Base-by-base conservation (phyloP, 1,140 invertebrate species). In the Tetraneura akinire region DNA sequence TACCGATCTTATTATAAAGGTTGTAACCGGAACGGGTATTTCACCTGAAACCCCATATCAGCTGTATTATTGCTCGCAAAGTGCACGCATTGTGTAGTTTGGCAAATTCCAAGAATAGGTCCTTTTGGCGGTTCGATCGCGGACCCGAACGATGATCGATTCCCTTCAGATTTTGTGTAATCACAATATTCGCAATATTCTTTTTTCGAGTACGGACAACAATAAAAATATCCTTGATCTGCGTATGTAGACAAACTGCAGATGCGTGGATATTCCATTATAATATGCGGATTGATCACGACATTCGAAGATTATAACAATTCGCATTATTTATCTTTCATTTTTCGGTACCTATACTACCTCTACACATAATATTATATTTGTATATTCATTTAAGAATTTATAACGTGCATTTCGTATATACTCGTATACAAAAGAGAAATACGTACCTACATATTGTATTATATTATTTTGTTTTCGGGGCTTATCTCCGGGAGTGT, bases 161-260 rank as follows among this genome's bases (percentile, higher is more conserved):
- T 51, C 16, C 32, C 8, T 55, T 37, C 8, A 21, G 6, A 73
- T 51, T 76, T 45, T 32, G 4, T 37, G 18, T 76, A 26, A 76
- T 76, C 13, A 42, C 13, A 21, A 76, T 53, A n/a, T 76, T 53
- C n/a, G 32, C 23, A 45, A 76, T n/a, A n/a, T 76, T 76, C 14
- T 74, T 29, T 57, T 6, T 23, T 37, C 3, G 71, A n/a, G 18
- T 21, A 53, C 49, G 4, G 55, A 74, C 32, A 74, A 21, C 18
- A 42, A 57, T 21, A 23, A n/a, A n/a, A n/a, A 57, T 57, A 57
- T 76, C 53, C 29, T 42, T n/a, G 21, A 76, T 60, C 53, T 13
- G 9, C 16, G 64, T 0, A 37, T 37, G 8, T 37, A 37, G 32
- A 37, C n/a, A 8, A 4, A 37, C 32, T 37, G 2, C 49, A n/a